These are phyloP conservation scores for Lutjanus erythropterus DNA, from an alignment of 2,113 vertebrate species.

Conservation along the genomic window DNA sequence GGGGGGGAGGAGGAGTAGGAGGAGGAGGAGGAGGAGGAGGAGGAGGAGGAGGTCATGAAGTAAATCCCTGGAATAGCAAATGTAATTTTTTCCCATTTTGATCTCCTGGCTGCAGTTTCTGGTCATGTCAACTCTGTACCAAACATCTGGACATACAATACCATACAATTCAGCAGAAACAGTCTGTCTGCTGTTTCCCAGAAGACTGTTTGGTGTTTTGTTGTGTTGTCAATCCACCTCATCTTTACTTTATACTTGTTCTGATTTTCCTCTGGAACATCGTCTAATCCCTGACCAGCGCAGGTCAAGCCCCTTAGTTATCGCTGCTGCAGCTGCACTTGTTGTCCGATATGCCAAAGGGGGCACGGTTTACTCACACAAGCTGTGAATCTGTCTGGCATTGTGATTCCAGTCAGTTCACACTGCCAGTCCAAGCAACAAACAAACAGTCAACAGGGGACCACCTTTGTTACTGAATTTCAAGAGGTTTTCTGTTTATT, in stretches of 20 bases:
- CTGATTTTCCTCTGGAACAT: conserved; percentile 18
- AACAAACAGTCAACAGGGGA: neutral
- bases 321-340: conserved; percentile 4
- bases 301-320: conserved; percentile 2
- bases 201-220: conserved; percentile 20
- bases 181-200: conserved; percentile 11
- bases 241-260: conserved; percentile 9
- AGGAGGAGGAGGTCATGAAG: conserved; percentile 17
- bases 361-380: conserved; percentile 7
- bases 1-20: too few species aligned
- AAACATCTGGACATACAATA: conserved; percentile 35
- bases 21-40: conserved; percentile 15
- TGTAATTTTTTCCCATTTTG: conserved; percentile 5
- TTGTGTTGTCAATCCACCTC: neutral
- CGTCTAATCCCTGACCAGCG: conserved; percentile 18
- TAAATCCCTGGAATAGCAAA: conserved; percentile 33
- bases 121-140: neutral
- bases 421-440: neutral
- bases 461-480: neutral
- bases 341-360: neutral
- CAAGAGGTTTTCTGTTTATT: neutral
- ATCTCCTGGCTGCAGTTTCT: conserved; percentile 27
- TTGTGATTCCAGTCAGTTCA: conserved; percentile 14
- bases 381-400: neutral
- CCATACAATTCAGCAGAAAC: neutral